A percentile compares a stretch with the other conserved stretches of the same genome.
phyloP scores from a whole-genome alignment of 2,797 vertebrate species.

The Rallus crepitans region DNA sequence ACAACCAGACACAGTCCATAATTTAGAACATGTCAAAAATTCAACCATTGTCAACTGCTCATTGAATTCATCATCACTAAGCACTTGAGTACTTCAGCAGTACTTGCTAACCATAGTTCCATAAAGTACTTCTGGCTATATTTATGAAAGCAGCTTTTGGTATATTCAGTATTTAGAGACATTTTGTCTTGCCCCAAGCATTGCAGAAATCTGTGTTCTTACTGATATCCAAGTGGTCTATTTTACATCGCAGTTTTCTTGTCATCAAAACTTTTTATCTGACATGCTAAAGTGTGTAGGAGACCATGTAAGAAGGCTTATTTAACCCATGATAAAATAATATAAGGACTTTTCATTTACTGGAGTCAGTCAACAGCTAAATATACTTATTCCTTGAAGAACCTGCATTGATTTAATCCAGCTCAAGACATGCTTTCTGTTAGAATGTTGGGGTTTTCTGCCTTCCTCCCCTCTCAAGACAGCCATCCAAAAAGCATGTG shows the following conservation, averaged over 20 bases:
- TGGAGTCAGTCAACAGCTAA: background rate
- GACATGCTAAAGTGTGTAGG: background rate
- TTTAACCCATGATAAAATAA: background rate
- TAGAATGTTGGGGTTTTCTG: background rate
- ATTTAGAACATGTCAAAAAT: background rate
- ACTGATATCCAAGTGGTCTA: background rate
- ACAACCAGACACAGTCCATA: background rate
- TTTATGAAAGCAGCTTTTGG: background rate
- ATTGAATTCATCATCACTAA: background rate
- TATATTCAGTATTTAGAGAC: background rate
- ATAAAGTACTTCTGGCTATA: slow-evolving; percentile 18
- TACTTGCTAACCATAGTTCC: background rate
- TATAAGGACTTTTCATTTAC: background rate
- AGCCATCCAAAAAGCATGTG: background rate
- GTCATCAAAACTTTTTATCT: background rate
- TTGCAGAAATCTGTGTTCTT: background rate
- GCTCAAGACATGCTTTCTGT: background rate
- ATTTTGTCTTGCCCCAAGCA: background rate
- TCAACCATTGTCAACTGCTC: background rate
- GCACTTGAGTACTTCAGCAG: background rate
- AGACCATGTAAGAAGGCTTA: background rate
- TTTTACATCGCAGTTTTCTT: slow-evolving; percentile 19
- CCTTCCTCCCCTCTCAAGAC: background rate
- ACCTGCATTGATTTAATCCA: background rate
- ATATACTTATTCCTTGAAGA: background rate